Conservation (phyloP, 2,888 invertebrate genomes). For the Unio pictorum region DNA sequence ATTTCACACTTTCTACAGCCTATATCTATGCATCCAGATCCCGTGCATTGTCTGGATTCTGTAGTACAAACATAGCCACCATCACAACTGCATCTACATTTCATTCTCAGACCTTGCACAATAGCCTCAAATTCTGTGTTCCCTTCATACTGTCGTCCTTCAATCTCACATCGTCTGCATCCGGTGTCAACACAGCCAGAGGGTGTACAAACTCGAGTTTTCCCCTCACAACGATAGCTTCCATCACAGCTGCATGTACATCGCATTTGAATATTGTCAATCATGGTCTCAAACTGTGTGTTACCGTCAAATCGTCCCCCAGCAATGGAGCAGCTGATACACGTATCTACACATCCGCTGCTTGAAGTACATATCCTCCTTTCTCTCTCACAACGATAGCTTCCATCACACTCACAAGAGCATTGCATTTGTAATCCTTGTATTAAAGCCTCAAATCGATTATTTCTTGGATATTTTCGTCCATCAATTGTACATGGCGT, state of each 20-base stretch:
- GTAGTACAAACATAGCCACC: constrained; percentile 24
- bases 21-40: constrained; percentile 14
- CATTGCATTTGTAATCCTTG: constrained; percentile 25
- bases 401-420: constrained; percentile 33
- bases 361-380: constrained; percentile 22
- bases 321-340: constrained; percentile 30
- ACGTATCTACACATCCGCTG: constrained; percentile 28
- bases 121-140: constrained; percentile 34
- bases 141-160: constrained; percentile 29
- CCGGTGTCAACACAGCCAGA: constrained; percentile 20
- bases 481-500: constrained; percentile 31
- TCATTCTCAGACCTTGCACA: constrained; percentile 14
- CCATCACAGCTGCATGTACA: constrained; percentile 39
- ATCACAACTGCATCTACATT: constrained; percentile 35
- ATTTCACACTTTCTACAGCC: constrained; percentile 41
- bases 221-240: constrained; percentile 15
- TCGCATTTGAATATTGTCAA: constrained; percentile 18
- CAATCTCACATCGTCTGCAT: constrained; percentile 37
- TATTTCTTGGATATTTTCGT: constrained; percentile 11
- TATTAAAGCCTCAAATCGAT: constrained; percentile 14
- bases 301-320: constrained; percentile 24
- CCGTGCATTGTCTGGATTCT: constrained; percentile 15
- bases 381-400: constrained; percentile 20
- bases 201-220: constrained; percentile 6
- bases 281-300: constrained; percentile 24